Evolutionary conservation across 1,140 invertebrate genomes (phyloP).

Genomic region (Mactra quadrangularis): DNA sequence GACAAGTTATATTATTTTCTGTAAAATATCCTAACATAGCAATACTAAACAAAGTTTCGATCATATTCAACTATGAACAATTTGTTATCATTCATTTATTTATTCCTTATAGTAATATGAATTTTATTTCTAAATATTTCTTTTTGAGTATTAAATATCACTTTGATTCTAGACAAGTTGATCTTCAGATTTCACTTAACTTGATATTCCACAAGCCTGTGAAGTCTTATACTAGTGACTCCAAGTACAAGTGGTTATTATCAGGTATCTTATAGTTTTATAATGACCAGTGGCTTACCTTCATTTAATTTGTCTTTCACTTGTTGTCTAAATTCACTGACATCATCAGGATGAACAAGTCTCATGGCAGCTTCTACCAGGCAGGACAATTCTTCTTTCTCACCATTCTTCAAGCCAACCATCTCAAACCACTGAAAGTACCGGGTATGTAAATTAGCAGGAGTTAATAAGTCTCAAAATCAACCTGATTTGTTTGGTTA

Average conservation of each 20-base stretch:
- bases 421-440: not conserved
- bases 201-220: not conserved
- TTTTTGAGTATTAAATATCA: not conserved
- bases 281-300: slow-evolving; percentile 4
- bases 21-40: too few species aligned
- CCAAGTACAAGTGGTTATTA: not conserved
- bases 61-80: too few species aligned
- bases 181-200: not conserved
- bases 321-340: slow-evolving; percentile 8
- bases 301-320: slow-evolving; percentile 23
- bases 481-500: not conserved
- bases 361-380: slow-evolving; percentile 43
- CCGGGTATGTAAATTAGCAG: too few species aligned
- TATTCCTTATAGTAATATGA: too few species aligned
- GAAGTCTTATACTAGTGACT: too few species aligned
- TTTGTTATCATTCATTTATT: too few species aligned
- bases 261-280: not conserved
- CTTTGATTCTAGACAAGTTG: not conserved
- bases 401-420: slow-evolving; percentile 3
- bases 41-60: too few species aligned
- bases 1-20: too few species aligned
- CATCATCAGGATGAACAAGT: slow-evolving; percentile 34
- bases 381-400: slow-evolving; percentile 46
- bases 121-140: not conserved
- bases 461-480: not conserved